Conservation (phyloP, 1,140 invertebrate species). For the Reticulitermes speratus region DNA sequence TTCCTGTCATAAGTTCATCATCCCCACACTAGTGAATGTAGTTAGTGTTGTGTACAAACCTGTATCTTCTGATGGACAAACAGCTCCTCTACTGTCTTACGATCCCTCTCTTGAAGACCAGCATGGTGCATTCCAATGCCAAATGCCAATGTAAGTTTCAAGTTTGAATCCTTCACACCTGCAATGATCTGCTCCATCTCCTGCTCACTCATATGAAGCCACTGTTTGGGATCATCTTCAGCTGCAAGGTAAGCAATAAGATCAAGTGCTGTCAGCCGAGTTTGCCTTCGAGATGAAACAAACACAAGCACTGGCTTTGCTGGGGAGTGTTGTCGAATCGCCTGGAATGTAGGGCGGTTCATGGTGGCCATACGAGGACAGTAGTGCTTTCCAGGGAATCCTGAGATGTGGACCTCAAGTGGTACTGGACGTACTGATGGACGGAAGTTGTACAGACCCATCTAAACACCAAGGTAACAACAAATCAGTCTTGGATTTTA, state of each 20-base stretch:
- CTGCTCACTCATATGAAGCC: constrained; percentile 84
- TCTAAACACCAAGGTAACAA: constrained; percentile 44
- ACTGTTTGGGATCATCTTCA: constrained; percentile 93
- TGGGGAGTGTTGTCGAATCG: constrained; percentile 90
- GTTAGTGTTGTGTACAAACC: constrained; percentile 48
- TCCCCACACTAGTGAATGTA: too few species aligned
- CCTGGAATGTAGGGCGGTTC: constrained; percentile 98
- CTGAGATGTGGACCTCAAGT: constrained; percentile 89
- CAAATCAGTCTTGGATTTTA: neutral
- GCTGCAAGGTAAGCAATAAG: constrained; percentile 90
- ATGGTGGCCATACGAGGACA: constrained; percentile 99
- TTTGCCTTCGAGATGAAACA: constrained; percentile 97
- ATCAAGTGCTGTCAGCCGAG: constrained; percentile 93
- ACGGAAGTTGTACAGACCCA: constrained; percentile 97
- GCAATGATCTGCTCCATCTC: constrained; percentile 77
- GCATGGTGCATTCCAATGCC: constrained; percentile 99
- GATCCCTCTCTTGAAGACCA: constrained; percentile 87
- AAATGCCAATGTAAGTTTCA: constrained; percentile 93
- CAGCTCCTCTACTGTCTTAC: constrained; percentile 89
- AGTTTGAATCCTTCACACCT: constrained; percentile 84
- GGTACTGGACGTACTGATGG: constrained; percentile 97
- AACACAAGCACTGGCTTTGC: constrained; percentile 90
- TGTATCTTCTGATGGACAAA: constrained; percentile 98
- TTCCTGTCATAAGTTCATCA: too few species aligned
- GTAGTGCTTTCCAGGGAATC: constrained; percentile 96